Base-by-base conservation (phyloP, 2,888 invertebrate species). In the Drosophila sordidapex region DNA sequence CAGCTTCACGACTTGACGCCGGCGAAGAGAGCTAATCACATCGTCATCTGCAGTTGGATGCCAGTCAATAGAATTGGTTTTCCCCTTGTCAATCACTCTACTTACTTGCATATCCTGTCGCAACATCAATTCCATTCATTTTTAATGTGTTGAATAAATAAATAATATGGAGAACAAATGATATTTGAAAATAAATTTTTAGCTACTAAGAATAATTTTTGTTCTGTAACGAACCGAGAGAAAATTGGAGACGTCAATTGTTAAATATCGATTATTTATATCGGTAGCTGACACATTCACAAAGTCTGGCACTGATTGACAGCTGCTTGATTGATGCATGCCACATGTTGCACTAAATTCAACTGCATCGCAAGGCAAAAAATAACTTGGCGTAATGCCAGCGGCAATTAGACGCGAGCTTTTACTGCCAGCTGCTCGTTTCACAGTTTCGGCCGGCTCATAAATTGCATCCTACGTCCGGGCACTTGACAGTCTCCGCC, bases 341-440 rank as follows among this genome's bases (percentile, higher is more conserved):
- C 72, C 64, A 67, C 72, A 71, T 46, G 78, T 70, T 51, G 48
- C 60, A 62, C 63, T 54, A 59, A 64, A 59, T 33, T 48, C 40
- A 43, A 58, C 58, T 69, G 21, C 38, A 40, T 52, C 65, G 51
- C 36, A 64, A 43, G 40, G 49, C 35, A 18, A 40, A 59, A 67
- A 51, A 61, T 72, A 68, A 64, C 29, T 85, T 85, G 85, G 89
- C 89, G 49, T 54, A 65, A 66, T 71, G 89, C 89, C 85, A 85
- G 74, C 38, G 73, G 70, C 90, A 86, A 87, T 86, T 86, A 89
- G 90, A 72, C 60, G 59, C 59, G 73, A 70, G 75, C 70, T 70
- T 70, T 70, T 64, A 51, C 63, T 29, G 65, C 31, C 51, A 35
- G 61, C 66, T 49, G 57, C 46, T 33, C 21, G 58, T 66, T 63